These are phyloP conservation scores for Porphyrio hochstetteri DNA, from an alignment of 2,113 vertebrate species.

Conservation along the genomic window DNA sequence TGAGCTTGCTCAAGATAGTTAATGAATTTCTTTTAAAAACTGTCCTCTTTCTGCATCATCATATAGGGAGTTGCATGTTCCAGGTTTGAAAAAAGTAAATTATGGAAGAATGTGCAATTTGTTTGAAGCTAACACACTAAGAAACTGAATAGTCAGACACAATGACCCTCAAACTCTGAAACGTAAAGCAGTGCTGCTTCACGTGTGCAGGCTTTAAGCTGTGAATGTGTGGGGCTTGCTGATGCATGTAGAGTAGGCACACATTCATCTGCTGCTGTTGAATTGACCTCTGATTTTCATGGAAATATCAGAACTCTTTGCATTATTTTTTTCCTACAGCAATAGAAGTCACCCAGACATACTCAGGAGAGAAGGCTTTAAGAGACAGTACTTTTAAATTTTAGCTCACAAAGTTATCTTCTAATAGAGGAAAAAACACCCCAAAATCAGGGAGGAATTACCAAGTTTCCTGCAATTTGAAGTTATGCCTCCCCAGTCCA, in stretches of 20 bases:
- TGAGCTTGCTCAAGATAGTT: background rate
- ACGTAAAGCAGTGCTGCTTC: background rate
- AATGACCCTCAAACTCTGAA: background rate
- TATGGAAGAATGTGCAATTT: background rate
- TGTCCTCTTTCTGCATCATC: background rate
- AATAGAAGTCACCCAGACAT: background rate
- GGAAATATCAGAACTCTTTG: background rate
- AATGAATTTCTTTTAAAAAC: background rate
- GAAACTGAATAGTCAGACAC: background rate
- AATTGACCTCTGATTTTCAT: background rate
- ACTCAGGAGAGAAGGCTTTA: background rate
- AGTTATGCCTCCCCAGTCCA: background rate
- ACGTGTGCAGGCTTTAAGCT: background rate
- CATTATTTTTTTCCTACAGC: background rate
- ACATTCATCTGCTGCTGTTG: background rate
- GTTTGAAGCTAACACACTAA: rapidly evolving
- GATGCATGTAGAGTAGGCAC: background rate
- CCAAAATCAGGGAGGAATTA: background rate
- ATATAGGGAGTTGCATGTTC: background rate
- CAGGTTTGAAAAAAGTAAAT: background rate
- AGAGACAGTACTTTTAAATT: background rate
- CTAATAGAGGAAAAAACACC: background rate
- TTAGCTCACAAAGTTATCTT: background rate
- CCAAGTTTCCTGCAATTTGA: background rate
- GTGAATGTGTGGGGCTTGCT: background rate